A percentile compares a stretch with the other conserved stretches of the same genome.
phyloP scores from a whole-genome alignment of 2,113 vertebrate genomes.

The Todiramphus chloris region DNA sequence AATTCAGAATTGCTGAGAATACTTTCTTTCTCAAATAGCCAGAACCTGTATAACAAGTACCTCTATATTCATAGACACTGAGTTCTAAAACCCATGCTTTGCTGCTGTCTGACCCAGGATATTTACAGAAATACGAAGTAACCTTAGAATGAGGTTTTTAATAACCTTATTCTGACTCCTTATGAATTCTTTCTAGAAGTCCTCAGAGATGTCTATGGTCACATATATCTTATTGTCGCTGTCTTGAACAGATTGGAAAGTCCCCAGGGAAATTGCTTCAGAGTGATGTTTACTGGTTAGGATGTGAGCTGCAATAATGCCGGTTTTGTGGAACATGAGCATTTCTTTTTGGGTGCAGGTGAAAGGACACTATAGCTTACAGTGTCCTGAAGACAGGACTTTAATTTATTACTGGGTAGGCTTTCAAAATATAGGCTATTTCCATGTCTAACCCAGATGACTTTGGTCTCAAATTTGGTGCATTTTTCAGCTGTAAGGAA shows the following conservation, averaged over 20 bases:
- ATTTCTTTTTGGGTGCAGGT: neutral
- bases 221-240: neutral
- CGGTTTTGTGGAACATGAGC: neutral
- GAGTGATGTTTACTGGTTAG: neutral
- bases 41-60: neutral
- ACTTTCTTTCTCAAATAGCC: neutral
- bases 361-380: neutral
- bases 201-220: neutral
- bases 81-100: neutral
- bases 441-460: neutral
- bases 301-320: neutral
- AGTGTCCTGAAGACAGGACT: neutral
- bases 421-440: neutral
- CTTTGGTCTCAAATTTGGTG: neutral
- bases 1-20: neutral
- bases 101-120: neutral
- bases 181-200: neutral
- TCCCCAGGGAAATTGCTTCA: neutral
- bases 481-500: conserved; percentile 26
- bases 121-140: neutral
- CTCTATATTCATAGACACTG: neutral
- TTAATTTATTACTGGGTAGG: neutral
- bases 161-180: neutral
- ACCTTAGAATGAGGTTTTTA: neutral
- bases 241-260: neutral